Percentiles rank a stretch among this genome's conserved stretches.
phyloP scores from a whole-genome alignment of 1,140 invertebrate species.

The Thaumatotibia leucotreta region DNA sequence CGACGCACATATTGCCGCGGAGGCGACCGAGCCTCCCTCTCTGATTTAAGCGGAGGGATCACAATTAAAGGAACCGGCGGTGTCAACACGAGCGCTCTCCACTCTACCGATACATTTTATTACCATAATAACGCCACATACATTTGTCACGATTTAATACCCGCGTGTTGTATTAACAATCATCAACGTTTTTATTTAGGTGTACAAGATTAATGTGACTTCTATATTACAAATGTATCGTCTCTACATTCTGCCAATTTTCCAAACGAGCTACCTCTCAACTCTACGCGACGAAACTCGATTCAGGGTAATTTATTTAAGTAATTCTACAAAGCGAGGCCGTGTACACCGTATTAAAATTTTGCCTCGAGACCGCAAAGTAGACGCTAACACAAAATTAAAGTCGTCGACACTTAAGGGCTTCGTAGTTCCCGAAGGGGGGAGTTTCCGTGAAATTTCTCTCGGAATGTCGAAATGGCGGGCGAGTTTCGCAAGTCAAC shows the following conservation, averaged over 20 bases:
- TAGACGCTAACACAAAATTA: conserved; percentile 75
- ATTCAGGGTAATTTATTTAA: conserved; percentile 67
- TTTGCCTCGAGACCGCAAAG: conserved; percentile 66
- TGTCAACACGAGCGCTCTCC: conserved; percentile 41
- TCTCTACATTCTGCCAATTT: conserved; percentile 50
- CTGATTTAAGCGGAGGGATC: conserved; percentile 39
- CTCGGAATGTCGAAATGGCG: conserved; percentile 70
- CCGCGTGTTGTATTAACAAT: background rate
- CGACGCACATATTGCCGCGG: conserved; percentile 56
- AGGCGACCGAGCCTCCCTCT: conserved; percentile 18
- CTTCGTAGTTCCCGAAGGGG: conserved; percentile 55
- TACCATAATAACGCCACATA: conserved; percentile 17
- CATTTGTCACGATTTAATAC: conserved; percentile 13
- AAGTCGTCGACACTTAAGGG: conserved; percentile 74
- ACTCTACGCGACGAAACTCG: conserved; percentile 47
- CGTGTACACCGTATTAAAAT: conserved; percentile 68
- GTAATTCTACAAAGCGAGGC: conserved; percentile 60
- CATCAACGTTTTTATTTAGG: conserved; percentile 1
- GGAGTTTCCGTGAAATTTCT: conserved; percentile 67
- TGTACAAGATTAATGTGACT: conserved; percentile 14
- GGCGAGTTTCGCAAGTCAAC: conserved; percentile 74
- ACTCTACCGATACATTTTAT: conserved; percentile 25
- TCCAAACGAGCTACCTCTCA: conserved; percentile 46
- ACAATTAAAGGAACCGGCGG: conserved; percentile 50
- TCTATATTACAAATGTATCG: background rate